A percentile compares a stretch with the other conserved stretches of the same genome.
Conservation (phyloP, 2,888 invertebrate genomes). For the Pseudococcus jackbeardsleyi region DNA sequence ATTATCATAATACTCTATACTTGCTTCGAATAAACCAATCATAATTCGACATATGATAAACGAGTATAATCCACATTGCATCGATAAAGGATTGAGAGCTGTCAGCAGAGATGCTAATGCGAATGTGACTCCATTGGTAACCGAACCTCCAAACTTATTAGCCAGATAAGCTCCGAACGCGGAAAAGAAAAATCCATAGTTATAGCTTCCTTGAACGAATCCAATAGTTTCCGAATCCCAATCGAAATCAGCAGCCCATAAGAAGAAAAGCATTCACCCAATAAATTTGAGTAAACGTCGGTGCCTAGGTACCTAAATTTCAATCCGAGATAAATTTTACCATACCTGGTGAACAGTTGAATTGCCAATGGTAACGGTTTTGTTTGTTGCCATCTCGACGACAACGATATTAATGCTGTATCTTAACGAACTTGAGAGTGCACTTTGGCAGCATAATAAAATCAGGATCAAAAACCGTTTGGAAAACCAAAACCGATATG, state of each 20-base stretch:
- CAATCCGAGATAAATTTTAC: no score
- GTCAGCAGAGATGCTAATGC: neutral
- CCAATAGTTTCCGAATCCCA: no score
- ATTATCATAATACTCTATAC: neutral
- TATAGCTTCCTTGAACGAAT: neutral
- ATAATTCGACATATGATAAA: neutral
- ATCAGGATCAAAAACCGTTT: neutral
- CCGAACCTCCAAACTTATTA: neutral
- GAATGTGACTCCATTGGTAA: neutral
- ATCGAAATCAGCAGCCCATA: no score
- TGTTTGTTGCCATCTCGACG: neutral
- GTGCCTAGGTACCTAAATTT: no score
- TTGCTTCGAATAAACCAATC: neutral
- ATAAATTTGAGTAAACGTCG: no score
- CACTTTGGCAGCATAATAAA: neutral
- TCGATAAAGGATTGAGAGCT: neutral
- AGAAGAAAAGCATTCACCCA: no score
- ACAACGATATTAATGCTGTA: neutral
- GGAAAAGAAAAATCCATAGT: neutral
- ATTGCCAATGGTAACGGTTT: neutral
- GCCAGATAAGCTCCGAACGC: neutral
- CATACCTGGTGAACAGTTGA: no score
- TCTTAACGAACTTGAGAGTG: neutral
- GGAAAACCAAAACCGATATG: neutral
- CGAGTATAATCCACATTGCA: neutral